Evolutionary conservation across 92 coral and sea anemone species (phyloP).

Genomic region (Galaxea fascicularis): DNA sequence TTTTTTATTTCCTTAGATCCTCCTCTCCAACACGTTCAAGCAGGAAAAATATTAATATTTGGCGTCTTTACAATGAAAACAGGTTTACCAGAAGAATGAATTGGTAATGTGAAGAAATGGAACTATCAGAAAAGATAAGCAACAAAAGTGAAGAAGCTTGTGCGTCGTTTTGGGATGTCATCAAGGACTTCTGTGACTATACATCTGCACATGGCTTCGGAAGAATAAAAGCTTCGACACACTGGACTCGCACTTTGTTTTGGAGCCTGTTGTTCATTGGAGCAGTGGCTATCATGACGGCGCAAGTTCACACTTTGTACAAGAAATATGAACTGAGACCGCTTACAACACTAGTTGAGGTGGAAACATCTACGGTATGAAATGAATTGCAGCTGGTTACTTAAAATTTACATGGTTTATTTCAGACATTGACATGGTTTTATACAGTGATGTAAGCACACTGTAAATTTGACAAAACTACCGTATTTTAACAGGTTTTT

Average conservation of each 20-base stretch:
- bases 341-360: constrained; percentile 54
- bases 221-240: constrained; percentile 56
- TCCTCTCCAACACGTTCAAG: too few relatives aligned
- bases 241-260: constrained; percentile 26
- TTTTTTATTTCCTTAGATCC: too few relatives aligned
- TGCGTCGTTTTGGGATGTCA: neutral
- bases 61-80: neutral
- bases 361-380: constrained; percentile 61
- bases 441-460: too few relatives aligned
- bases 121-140: neutral
- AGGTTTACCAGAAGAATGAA: neutral
- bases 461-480: too few relatives aligned
- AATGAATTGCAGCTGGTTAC: too few relatives aligned
- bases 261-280: constrained; percentile 54
- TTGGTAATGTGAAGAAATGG: constrained; percentile 12
- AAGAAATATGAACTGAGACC: constrained; percentile 58
- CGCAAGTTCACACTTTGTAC: constrained; percentile 52
- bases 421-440: too few relatives aligned
- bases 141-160: neutral
- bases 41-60: too few relatives aligned
- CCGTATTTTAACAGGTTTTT: too few relatives aligned
- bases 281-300: constrained; percentile 54
- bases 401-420: too few relatives aligned
- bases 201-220: constrained; percentile 81
- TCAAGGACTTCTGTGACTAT: constrained; percentile 57